Evolutionary conservation across 2,888 invertebrate species (phyloP), one percentile per base, ranked within the genome.

Genomic region (Lasius fuliginosus): DNA sequence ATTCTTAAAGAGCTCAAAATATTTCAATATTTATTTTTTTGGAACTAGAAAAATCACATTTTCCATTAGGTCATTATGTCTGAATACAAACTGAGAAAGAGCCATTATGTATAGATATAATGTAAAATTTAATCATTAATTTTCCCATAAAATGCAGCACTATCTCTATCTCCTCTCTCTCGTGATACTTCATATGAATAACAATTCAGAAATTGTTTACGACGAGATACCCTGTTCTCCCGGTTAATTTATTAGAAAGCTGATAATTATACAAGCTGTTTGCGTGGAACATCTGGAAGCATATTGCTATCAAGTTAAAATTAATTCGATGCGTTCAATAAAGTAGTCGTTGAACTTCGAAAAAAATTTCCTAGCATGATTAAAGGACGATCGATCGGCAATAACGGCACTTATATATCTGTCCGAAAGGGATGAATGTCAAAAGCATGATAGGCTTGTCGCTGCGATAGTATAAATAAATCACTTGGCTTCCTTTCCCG

Each of bases 201-300:
- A 40, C 42, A 46, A 5, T 36, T 42, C 40, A 3, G 23, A 46
- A 46, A 60, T 49, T 40, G 23, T 58, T 68, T 33, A 23, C n/a
- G 12, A 58, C 46, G 60, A 71, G 36, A 60, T 23, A 58, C n/a
- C 67, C 53, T 68, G 11, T 40, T 56, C 11, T 36, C 27, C 12
- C 56, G 8, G 18, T 1, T 46, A 71, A 71, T 79, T 79, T 71
- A 71, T 79, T 60, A 71, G 69, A 79, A 79, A 71, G 18, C 4
- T 36, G 71, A 79, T 71, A 79, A 79, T 49, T 69, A 42, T 33
- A 71, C 36, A 36, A 71, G 60, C 60, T 79, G 73, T 71, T 79
- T 71, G 36, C 60, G 60, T 36, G 33, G 3, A 79, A 60, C 46
- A 79, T 71, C 79, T 60, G 60, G 46, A 12, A 40, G 58, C 23